phyloP scores from a whole-genome alignment of 2,113 vertebrate species.

The Stictonetta naevosa region DNA sequence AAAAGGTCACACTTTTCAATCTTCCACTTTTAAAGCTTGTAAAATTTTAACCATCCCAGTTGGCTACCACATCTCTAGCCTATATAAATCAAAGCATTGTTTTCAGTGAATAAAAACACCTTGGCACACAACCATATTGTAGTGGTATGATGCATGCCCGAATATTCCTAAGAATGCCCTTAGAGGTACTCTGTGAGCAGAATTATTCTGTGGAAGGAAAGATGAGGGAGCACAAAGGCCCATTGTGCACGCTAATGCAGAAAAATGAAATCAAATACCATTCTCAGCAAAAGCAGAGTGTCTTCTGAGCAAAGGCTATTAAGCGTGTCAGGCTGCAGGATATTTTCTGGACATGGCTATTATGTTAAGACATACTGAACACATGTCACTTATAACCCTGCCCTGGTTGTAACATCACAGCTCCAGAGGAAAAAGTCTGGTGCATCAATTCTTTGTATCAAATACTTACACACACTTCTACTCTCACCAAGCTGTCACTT shows the following conservation, averaged over 20 bases:
- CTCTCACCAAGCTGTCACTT: slow-evolving; percentile 58
- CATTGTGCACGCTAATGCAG: background rate
- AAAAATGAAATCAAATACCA: slow-evolving; percentile 27
- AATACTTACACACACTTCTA: slow-evolving; percentile 5
- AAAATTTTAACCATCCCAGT: background rate
- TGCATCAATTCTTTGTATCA: background rate
- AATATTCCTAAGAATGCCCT: slow-evolving; percentile 13
- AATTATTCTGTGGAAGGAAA: slow-evolving; percentile 19
- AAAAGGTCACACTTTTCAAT: background rate
- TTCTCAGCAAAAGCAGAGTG: background rate
- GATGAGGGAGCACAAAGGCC: background rate
- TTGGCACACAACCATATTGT: background rate
- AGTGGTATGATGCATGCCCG: background rate
- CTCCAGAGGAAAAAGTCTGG: slow-evolving; percentile 10
- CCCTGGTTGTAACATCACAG: slow-evolving; percentile 37
- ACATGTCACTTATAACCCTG: slow-evolving; percentile 46
- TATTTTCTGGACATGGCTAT: slow-evolving; percentile 53
- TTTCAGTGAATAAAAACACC: background rate
- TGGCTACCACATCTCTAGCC: background rate
- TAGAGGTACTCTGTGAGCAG: slow-evolving; percentile 2
- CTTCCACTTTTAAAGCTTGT: background rate
- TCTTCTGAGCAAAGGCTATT: slow-evolving; percentile 25
- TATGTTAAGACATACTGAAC: slow-evolving; percentile 48
- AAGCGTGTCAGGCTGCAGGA: background rate
- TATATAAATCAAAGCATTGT: slow-evolving; percentile 13